Percentiles rank a stretch among this genome's conserved stretches.
phyloP scores from a whole-genome alignment of 2,888 invertebrate species.

The Pyrrhia umbra region DNA sequence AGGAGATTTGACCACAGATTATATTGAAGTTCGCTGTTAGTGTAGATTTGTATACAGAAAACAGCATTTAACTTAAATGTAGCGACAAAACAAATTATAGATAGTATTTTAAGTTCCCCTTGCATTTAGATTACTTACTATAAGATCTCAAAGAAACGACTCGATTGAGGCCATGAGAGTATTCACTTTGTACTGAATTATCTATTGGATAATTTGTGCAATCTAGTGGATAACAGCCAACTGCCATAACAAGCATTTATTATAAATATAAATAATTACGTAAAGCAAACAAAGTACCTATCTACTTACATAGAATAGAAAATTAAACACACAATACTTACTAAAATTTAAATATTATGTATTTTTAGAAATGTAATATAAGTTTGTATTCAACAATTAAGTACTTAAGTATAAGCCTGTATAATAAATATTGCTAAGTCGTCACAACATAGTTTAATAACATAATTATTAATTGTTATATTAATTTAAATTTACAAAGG shows the following conservation, averaged over 20 bases:
- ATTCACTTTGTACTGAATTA: constrained; percentile 6
- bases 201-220: constrained; percentile 23
- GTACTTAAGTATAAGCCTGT: constrained; percentile 66
- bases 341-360: constrained; percentile 20
- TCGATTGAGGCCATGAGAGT: constrained; percentile 3
- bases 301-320: constrained; percentile 24
- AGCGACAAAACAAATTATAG: not conserved
- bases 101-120: not conserved
- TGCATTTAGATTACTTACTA: constrained; percentile 36
- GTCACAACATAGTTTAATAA: constrained; percentile 75
- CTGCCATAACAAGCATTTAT: constrained; percentile 55
- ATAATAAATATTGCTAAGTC: constrained; percentile 70
- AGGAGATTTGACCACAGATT: not conserved
- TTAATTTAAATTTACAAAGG: constrained; percentile 73
- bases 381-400: constrained; percentile 41
- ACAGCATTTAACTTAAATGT: not conserved
- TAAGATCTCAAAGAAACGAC: constrained; percentile 55
- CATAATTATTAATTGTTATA: constrained; percentile 28
- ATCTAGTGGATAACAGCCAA: constrained; percentile 41
- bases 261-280: constrained; percentile 13
- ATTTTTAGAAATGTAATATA: constrained; percentile 38
- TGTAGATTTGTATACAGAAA: not conserved
- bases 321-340: constrained; percentile 10
- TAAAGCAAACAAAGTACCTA: constrained; percentile 44
- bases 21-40: not conserved